Base-by-base conservation (phyloP, 2,888 invertebrate species). In the Hipparchia semele region DNA sequence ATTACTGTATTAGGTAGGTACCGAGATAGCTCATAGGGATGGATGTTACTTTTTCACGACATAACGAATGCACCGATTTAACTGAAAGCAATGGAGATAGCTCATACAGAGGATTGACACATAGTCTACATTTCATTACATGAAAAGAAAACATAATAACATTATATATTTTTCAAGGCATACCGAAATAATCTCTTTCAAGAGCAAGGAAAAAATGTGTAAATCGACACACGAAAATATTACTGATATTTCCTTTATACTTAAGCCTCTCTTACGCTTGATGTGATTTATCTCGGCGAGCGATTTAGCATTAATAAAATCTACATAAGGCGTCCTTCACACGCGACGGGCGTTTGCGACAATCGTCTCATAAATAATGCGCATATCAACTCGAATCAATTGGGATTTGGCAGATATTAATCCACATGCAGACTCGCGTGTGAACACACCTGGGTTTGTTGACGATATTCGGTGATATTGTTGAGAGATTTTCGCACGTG, bases 291-390 rank as follows among this genome's bases (percentile, higher is more conserved):
- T 53, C 59, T 49, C 46, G 2, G 46, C 59, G n/a, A 39, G 49
- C 33, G 61, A 53, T 61, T 69, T 69, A 69, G 60, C 10, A 45
- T 45, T 61, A 54, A 53, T 46, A 67, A 56, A 73, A 75, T 76
- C 71, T 70, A 67, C 71, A 67, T 76, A 72, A 73, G 70, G 75
- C 71, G 61, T 60, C 68, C 68, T 66, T 59, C 68, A 70, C 68
- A 72, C 64, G 71, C 73, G 76, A 76, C 79, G 74, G 76, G 78
- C 33, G 75, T 58, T 54, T 70, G 73, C 66, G 72, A 69, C 72
- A 73, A 75, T 77, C 73, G 75, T 70, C 82, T 86, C 85, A 86
- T 85, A 79, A 81, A 86, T 86, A 81, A 87, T 86, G 86, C 86
- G 83, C 85, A 85, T 83, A 84, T 79, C 80, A 70, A 75, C 67